A percentile compares a stretch with the other conserved stretches of the same genome.
Evolutionary conservation across 2,888 invertebrate species (phyloP).

Genomic region (Rhyacophila evoluta): DNA sequence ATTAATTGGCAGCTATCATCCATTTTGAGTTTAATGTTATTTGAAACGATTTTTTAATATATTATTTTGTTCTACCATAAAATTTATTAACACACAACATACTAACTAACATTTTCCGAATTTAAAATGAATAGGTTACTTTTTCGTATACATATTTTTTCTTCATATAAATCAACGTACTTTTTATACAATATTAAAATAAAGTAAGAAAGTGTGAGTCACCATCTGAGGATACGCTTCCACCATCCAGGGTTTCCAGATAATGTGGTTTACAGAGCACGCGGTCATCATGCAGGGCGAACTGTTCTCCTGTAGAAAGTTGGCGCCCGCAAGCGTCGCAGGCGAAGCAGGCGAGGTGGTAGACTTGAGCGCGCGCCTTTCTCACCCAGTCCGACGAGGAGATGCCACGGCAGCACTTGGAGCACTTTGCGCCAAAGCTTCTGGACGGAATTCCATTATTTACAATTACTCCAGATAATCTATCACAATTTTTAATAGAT

Average conservation of each 20-base stretch:
- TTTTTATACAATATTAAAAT: too few relatives aligned
- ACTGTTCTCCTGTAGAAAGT: slow-evolving; percentile 95
- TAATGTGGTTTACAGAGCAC: slow-evolving; percentile 98
- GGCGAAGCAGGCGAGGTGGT: slow-evolving; percentile 98
- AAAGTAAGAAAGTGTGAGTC: slow-evolving; percentile 58
- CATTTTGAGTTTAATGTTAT: too few relatives aligned
- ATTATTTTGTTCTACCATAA: too few relatives aligned
- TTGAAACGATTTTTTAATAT: too few relatives aligned
- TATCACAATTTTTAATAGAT: neutral
- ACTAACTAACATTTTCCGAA: too few relatives aligned
- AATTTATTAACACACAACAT: too few relatives aligned
- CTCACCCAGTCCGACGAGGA: slow-evolving; percentile 98
- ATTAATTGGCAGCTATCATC: too few relatives aligned
- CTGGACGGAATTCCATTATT: slow-evolving; percentile 69
- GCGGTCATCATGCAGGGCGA: slow-evolving; percentile 93
- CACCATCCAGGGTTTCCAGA: slow-evolving; percentile 93
- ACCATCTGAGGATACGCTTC: slow-evolving; percentile 91
- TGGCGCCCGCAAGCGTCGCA: slow-evolving; percentile 96
- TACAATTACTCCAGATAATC: slow-evolving; percentile 6
- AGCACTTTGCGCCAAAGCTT: slow-evolving; percentile 96
- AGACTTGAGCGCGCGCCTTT: slow-evolving; percentile 92
- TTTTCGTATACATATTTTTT: too few relatives aligned
- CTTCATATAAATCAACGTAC: too few relatives aligned
- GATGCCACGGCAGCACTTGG: slow-evolving; percentile 93
- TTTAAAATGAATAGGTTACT: too few relatives aligned